Evolutionary conservation across 2,797 vertebrate species (phyloP).

Genomic region (Periparus ater): DNA sequence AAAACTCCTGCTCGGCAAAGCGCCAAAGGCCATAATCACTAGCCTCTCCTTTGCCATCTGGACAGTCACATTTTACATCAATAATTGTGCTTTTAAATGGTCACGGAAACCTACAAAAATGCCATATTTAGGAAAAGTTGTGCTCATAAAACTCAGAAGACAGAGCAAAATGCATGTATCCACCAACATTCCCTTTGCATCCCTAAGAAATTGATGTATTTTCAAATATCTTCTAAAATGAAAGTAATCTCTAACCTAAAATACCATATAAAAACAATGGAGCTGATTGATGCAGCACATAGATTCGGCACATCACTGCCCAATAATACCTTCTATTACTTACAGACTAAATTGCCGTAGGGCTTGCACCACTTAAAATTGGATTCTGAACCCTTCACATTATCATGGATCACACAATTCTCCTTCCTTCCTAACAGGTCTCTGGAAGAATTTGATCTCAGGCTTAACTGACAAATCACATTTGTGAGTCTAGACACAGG

Average conservation of each 20-base stretch:
- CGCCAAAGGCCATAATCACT: background rate
- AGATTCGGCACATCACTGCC: background rate
- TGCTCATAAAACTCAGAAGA: background rate
- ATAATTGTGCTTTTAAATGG: background rate
- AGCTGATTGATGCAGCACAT: accelerated
- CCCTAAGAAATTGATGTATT: background rate
- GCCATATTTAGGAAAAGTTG: background rate
- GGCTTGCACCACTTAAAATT: background rate
- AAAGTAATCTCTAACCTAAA: background rate
- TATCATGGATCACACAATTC: background rate
- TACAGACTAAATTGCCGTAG: background rate
- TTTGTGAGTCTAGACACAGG: conserved; percentile 21
- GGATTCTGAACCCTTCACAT: background rate
- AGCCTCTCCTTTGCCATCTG: background rate
- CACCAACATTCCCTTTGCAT: background rate
- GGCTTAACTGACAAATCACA: conserved; percentile 11
- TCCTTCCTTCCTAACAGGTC: background rate
- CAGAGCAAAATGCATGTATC: background rate
- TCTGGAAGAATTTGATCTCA: background rate
- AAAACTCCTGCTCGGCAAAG: background rate
- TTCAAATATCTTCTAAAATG: background rate
- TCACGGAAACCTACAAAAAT: background rate
- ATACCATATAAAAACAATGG: background rate
- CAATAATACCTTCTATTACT: background rate
- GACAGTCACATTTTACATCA: background rate